A percentile compares a stretch with the other conserved stretches of the same genome.
These are phyloP conservation scores for Melieria picta DNA, from an alignment of 2,888 invertebrate species.

Conservation along the genomic window DNA sequence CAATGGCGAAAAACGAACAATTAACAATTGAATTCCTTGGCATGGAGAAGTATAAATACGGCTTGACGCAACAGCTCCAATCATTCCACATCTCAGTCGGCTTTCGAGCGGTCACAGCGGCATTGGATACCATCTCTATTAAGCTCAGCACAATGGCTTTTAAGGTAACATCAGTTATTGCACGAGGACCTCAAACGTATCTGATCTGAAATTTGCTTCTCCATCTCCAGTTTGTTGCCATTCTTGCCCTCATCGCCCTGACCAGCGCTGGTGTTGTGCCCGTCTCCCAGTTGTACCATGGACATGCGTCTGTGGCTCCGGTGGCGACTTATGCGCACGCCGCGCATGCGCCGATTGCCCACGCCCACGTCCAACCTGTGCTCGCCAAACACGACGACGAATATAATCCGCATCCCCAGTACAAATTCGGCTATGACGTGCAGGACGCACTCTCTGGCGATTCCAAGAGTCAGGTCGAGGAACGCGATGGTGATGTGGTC, in stretches of 20 bases:
- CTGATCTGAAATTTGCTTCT: neutral
- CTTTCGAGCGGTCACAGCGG: constrained; percentile 37
- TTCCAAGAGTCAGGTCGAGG: constrained; percentile 61
- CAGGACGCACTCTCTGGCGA: constrained; percentile 61
- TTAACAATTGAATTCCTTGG: constrained; percentile 36
- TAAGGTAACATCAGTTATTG: constrained; percentile 43
- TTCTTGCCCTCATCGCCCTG: constrained; percentile 53
- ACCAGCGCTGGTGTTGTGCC: constrained; percentile 56
- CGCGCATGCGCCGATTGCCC: constrained; percentile 27
- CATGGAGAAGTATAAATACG: constrained; percentile 48
- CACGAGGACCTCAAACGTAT: too few species aligned
- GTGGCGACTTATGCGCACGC: constrained; percentile 47
- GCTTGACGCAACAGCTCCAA: constrained; percentile 39
- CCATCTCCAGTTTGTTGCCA: constrained; percentile 48
- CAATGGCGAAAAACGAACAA: constrained; percentile 39
- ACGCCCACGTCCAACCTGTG: constrained; percentile 46
- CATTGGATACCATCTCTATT: constrained; percentile 7
- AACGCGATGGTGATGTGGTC: constrained; percentile 61
- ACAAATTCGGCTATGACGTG: constrained; percentile 60
- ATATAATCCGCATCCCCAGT: constrained; percentile 61
- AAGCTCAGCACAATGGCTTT: constrained; percentile 50
- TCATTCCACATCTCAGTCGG: constrained; percentile 52
- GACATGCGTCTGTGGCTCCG: constrained; percentile 29
- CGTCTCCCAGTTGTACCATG: constrained; percentile 44
- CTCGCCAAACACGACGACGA: constrained; percentile 55